Evolutionary conservation across 2,113 vertebrate species (phyloP).

Genomic region (Passer domesticus): DNA sequence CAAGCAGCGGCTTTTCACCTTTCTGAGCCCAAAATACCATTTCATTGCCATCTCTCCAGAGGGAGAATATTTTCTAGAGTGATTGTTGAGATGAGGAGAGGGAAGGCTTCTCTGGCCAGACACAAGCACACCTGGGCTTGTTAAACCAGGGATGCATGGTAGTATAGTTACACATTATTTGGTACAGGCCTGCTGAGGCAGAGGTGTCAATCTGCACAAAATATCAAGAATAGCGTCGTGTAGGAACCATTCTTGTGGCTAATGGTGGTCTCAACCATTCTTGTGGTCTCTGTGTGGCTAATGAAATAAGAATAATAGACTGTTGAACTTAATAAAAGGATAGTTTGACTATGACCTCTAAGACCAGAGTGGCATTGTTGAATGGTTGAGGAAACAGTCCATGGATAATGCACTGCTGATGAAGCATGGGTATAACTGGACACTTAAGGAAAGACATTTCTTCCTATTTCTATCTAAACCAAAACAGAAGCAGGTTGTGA

Average conservation of each 20-base stretch:
- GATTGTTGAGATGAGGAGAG: not conserved
- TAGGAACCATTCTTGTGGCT: not conserved
- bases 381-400: not conserved
- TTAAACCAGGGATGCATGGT: not conserved
- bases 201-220: not conserved
- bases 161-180: accelerated
- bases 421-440: not conserved
- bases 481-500: not conserved
- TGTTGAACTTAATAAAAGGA: not conserved
- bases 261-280: not conserved
- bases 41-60: not conserved
- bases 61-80: not conserved
- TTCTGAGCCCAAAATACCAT: accelerated
- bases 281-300: not conserved
- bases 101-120: not conserved
- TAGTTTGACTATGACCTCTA: no score
- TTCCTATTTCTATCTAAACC: not conserved
- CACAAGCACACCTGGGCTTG: not conserved
- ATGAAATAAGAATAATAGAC: not conserved
- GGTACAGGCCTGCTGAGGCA: not conserved
- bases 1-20: accelerated
- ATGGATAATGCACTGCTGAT: not conserved
- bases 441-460: not conserved
- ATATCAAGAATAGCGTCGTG: accelerated
- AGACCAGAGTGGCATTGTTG: not conserved